Evolutionary conservation across 2,113 vertebrate species (phyloP).

Genomic region (Agapornis roseicollis): DNA sequence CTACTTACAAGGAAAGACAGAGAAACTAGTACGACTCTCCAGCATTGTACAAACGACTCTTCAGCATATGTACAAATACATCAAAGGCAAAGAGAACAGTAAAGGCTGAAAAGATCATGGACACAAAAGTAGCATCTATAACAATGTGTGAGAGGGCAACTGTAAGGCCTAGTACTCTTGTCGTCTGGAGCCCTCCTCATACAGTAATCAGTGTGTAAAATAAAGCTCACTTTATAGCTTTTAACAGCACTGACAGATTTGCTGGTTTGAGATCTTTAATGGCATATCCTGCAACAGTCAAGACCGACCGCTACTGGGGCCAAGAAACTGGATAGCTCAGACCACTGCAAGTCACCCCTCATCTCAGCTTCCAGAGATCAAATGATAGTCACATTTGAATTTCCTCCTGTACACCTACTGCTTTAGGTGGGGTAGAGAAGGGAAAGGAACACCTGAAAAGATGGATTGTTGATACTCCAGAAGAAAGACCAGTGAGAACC

Average conservation of each 20-base stretch:
- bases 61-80: not conserved
- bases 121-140: not conserved
- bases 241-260: not conserved
- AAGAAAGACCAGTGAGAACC: not conserved
- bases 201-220: not conserved
- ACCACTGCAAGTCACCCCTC: not conserved
- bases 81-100: not conserved
- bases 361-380: not conserved
- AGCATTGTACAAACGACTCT: not conserved
- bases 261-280: not conserved
- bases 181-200: not conserved
- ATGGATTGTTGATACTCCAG: not conserved
- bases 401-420: not conserved
- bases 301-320: not conserved
- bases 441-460: not conserved
- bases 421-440: not conserved
- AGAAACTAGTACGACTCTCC: not conserved
- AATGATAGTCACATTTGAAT: not conserved
- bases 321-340: not conserved
- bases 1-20: not conserved
- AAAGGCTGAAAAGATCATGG: not conserved
- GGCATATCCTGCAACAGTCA: not conserved
- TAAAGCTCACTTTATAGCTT: not conserved
- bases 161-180: not conserved
- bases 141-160: not conserved